Percentiles rank a stretch among this genome's conserved stretches.
Evolutionary conservation across 2,113 vertebrate species (phyloP).

Genomic region (Chaetura pelagica): DNA sequence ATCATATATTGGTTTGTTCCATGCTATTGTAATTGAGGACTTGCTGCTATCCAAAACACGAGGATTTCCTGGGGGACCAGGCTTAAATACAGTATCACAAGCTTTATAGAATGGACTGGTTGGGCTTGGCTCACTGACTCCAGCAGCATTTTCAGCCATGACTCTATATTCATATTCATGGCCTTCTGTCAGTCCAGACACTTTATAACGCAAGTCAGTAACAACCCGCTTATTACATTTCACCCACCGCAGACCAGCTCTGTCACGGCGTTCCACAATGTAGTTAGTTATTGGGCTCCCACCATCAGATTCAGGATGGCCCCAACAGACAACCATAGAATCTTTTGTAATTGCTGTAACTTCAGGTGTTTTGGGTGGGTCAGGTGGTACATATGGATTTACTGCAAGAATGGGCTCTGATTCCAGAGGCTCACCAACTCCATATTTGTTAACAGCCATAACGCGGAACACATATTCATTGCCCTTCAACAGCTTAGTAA

Average conservation of each 20-base stretch:
- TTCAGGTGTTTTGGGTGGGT: constrained; percentile 91
- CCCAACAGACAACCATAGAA: constrained; percentile 96
- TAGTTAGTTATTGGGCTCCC: constrained; percentile 94
- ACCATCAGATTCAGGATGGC: constrained; percentile 90
- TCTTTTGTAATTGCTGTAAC: constrained; percentile 94
- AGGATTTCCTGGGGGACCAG: constrained; percentile 93
- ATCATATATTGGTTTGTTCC: constrained; percentile 97
- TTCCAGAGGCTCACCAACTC: constrained; percentile 91
- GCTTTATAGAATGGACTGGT: constrained; percentile 92
- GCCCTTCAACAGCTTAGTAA: constrained; percentile 93
- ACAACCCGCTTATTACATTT: constrained; percentile 94
- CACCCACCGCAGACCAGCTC: constrained; percentile 90
- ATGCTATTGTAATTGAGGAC: constrained; percentile 96
- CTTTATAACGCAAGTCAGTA: constrained; percentile 93
- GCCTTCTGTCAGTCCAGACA: constrained; percentile 86
- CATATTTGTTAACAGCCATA: constrained; percentile 98
- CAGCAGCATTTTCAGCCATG: constrained; percentile 94
- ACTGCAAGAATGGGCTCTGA: constrained; percentile 90
- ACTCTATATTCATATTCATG: constrained; percentile 97
- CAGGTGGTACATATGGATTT: constrained; percentile 90
- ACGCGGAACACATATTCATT: constrained; percentile 98
- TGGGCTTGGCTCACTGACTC: constrained; percentile 88
- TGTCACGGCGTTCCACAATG: constrained; percentile 92
- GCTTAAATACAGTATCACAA: constrained; percentile 88
- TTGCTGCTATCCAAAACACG: constrained; percentile 93